Conservation (phyloP, 2,888 invertebrate species). For the Cataglyphis livida region DNA sequence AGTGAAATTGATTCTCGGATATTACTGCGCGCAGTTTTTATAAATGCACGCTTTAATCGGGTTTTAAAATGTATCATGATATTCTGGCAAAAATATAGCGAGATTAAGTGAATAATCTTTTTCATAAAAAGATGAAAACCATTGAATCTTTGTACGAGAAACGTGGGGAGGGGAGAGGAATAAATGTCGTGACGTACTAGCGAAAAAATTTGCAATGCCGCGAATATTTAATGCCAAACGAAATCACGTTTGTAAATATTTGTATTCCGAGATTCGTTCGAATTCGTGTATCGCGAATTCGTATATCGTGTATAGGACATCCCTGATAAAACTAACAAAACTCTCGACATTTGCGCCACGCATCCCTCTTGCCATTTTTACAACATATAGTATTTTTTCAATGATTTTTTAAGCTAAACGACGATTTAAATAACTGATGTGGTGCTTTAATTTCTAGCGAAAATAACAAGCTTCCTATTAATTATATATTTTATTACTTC, state of each 20-base stretch:
- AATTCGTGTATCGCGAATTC: not conserved
- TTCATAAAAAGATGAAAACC: constrained; percentile 2
- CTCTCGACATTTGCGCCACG: not conserved
- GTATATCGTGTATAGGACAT: not conserved
- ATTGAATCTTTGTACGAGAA: not conserved
- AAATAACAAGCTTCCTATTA: constrained; percentile 26
- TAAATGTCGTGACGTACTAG: constrained; percentile 3
- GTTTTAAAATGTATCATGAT: not conserved
- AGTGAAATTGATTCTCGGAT: not conserved
- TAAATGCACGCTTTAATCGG: constrained; percentile 12
- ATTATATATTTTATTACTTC: constrained; percentile 33
- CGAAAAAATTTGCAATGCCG: constrained; percentile 27
- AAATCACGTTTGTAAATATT: constrained; percentile 48
- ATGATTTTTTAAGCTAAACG: not conserved
- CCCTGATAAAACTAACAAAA: constrained; percentile 7
- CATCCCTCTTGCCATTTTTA: not conserved
- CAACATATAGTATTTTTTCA: constrained; percentile 10
- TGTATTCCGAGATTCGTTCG: constrained; percentile 18
- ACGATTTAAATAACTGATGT: constrained; percentile 27
- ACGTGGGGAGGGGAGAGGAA: not conserved
- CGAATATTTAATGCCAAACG: constrained; percentile 25
- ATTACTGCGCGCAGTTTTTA: not conserved
- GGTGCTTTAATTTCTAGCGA: not conserved
- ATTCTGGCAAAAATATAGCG: not conserved
- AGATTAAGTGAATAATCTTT: constrained; percentile 15